Conservation (phyloP, 2,888 invertebrate genomes). For the Oxystoma pomonae region DNA sequence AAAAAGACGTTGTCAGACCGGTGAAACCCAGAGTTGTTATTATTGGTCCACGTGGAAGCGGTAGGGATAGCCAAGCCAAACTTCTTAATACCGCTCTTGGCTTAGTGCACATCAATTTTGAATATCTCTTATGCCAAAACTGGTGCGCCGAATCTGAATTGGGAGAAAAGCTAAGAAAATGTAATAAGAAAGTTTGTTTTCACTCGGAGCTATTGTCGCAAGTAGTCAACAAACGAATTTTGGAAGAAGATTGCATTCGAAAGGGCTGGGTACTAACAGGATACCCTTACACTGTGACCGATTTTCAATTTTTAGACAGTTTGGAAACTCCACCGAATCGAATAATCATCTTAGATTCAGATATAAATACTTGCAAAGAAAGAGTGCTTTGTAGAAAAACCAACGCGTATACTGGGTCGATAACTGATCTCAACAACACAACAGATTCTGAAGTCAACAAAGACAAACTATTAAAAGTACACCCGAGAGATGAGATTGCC, state of each 20-base stretch:
- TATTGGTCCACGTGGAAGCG: conserved; percentile 58
- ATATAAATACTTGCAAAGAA: conserved; percentile 42
- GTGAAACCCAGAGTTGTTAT: conserved; percentile 58
- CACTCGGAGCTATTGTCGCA: conserved; percentile 42
- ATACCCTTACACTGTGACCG: conserved; percentile 54
- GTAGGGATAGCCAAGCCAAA: conserved; percentile 53
- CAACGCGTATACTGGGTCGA: conserved; percentile 38
- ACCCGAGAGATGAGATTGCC: conserved; percentile 40
- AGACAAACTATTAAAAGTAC: conserved; percentile 33
- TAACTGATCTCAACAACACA: conserved; percentile 6
- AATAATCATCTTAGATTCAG: conserved; percentile 44
- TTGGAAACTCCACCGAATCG: conserved; percentile 59
- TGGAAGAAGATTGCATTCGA: conserved; percentile 54
- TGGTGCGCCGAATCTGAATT: conserved; percentile 42
- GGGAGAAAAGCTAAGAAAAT: conserved; percentile 39
- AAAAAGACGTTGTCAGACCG: conserved; percentile 43
- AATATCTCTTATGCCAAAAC: conserved; percentile 52
- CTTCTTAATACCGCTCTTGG: conserved; percentile 52
- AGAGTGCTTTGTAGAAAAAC: conserved; percentile 35
- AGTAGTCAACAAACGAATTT: conserved; percentile 47
- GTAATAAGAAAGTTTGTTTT: conserved; percentile 40
- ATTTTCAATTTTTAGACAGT: conserved; percentile 58
- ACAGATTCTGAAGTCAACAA: background rate
- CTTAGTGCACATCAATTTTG: conserved; percentile 56
- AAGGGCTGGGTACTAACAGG: conserved; percentile 62